phyloP scores from a whole-genome alignment of 2,113 vertebrate genomes.

The Pantherophis guttatus region DNA sequence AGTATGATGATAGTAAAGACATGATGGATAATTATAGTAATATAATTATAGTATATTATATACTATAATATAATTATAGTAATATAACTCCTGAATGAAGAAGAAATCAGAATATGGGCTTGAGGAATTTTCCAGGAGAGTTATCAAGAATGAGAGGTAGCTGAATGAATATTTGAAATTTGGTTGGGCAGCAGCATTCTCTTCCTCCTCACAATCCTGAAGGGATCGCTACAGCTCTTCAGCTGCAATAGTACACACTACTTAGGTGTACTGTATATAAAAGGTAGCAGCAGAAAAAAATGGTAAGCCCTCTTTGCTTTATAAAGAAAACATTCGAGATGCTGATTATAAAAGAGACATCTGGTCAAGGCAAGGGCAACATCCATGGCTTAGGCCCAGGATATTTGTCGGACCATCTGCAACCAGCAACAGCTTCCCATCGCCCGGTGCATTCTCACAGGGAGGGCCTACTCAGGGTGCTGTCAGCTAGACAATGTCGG shows the following conservation, averaged over 20 bases:
- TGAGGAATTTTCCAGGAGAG: neutral
- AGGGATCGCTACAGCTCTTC: neutral
- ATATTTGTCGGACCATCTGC: no score
- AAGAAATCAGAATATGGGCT: neutral
- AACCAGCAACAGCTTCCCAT: no score
- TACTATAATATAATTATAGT: neutral
- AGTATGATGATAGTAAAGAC: neutral
- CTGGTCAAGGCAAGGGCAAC: neutral
- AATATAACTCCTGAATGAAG: neutral
- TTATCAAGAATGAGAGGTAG: neutral
- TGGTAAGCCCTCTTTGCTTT: neutral
- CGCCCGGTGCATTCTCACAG: no score
- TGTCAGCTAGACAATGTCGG: no score
- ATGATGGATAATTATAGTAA: neutral
- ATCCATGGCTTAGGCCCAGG: no score
- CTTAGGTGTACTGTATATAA: no score
- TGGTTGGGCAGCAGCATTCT: neutral
- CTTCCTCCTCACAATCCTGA: no score
- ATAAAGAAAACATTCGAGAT: no score
- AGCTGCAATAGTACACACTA: neutral
- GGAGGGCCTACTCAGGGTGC: no score
- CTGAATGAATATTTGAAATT: neutral
- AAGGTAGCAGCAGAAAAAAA: neutral
- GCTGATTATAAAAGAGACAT: neutral
- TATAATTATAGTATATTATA: neutral